Base-by-base conservation (phyloP, 2,888 invertebrate species). In the Philhelius pedissequus region DNA sequence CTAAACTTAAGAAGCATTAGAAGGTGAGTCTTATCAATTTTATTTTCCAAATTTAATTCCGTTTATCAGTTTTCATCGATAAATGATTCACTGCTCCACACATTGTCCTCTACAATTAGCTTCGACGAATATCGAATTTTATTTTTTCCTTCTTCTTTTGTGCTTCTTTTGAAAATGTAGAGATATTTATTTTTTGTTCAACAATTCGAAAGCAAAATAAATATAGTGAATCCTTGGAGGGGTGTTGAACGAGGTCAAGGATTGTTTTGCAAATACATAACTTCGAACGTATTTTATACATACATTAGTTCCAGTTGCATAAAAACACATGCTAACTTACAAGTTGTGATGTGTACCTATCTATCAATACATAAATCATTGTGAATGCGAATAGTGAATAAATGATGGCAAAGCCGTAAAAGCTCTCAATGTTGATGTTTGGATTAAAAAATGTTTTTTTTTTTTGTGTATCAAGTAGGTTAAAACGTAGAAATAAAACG, bases 181-280 rank as follows among this genome's bases (percentile, higher is more conserved):
- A 40, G 9, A 43, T 27, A n/a, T 30, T 11, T 25, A 4, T 18
- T 60, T 13, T 25, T 13, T 22, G 11, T 18, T 30, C 18, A 48
- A 22, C 48, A 54, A 35, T 20, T 18, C 13, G 7, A 32, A 32
- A n/a, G n/a, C n/a, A n/a, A n/a, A n/a, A n/a, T n/a, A n/a, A 56
- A 32, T 32, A 32, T 32, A 54, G 8, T 20, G 11, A 18, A 18
- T 62, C 43, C 43, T 62, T 62, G 43, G 15, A 30, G 3, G 13
- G 43, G 13, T 62, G 22, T 64, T 64, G 48, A 64, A 64, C 48
- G 64, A 64, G 64, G 64, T 64, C 64, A 64, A 64, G 64, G 64
- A 64, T 48, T 64, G 45, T 64, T 64, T 64, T 45, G 64, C 13
- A 64, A 45, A 32, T n/a, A n/a, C n/a, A n/a, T 43, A 30, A 62